Percentiles rank a stretch among this genome's conserved stretches.
These are phyloP conservation scores for Pomacea canaliculata DNA, from an alignment of 2,888 invertebrate species.

Conservation along the genomic window DNA sequence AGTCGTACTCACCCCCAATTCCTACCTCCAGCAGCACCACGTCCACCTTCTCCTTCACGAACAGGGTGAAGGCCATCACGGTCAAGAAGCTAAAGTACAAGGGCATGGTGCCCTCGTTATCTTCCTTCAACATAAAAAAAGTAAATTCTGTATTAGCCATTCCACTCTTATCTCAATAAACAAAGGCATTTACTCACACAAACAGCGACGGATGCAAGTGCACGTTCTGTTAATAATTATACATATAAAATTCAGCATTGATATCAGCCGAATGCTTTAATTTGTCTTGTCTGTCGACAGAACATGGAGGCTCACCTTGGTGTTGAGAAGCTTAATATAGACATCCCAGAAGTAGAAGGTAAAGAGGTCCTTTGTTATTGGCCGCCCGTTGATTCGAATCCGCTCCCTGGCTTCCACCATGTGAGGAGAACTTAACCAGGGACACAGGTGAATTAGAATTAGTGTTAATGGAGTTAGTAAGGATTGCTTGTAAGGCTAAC, in stretches of 20 bases:
- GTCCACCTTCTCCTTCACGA: slow-evolving; percentile 82
- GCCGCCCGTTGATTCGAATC: slow-evolving; percentile 86
- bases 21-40: slow-evolving; percentile 97
- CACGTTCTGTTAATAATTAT: no score
- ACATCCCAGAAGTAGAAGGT: slow-evolving; percentile 85
- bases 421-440: slow-evolving; percentile 86
- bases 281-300: no score
- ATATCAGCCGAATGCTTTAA: no score
- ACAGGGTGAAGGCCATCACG: slow-evolving; percentile 90
- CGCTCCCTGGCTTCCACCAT: slow-evolving; percentile 92
- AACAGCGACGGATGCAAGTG: no score
- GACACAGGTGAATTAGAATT: no score
- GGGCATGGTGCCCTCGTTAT: slow-evolving; percentile 78
- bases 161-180: no score
- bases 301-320: not conserved
- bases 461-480: no score
- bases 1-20: slow-evolving; percentile 94
- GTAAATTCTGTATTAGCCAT: not conserved
- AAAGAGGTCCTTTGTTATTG: slow-evolving; percentile 82
- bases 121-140: slow-evolving; percentile 39
- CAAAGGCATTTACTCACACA: no score
- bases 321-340: slow-evolving; percentile 73
- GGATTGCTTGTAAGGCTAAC: no score
- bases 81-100: slow-evolving; percentile 95
- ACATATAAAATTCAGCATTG: no score